Base-by-base conservation (phyloP, 2,113 vertebrate species). In the Eptesicus fuscus region DNA sequence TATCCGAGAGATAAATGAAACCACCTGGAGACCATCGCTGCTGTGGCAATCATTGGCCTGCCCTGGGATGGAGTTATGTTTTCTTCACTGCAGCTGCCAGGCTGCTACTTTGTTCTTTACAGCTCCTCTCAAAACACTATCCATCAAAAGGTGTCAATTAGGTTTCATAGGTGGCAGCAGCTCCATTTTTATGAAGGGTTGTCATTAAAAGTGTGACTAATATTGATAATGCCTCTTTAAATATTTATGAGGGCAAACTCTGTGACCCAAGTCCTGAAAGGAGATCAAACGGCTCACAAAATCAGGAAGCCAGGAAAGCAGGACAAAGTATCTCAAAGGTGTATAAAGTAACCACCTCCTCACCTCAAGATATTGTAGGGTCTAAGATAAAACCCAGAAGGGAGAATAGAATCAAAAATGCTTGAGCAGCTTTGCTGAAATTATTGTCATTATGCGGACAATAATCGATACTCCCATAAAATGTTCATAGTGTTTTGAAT, bases 1-100 rank as follows among this genome's bases (percentile, higher is more conserved):
- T 90, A 97, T 87, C 88, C 73, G 73, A 87, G 76, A 89, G 44
- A 87, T 90, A 97, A 97, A 90, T 88, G 80, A 95, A 96, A 92
- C 82, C 94, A 94, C 83, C 83, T 97, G 96, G 65, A 82, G 42
- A 67, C 51, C 9, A 49, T 88, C 37, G 22, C 63, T 25, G n/a
- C 11, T 0, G 23, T 37, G 73, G 77, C 76, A 47, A 30, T n/a
- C 49, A 16, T 14, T 5, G 42, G 32, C 49, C n/a, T 77, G 22
- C 37, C 10, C 17, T 40, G 32, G 6, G n/a, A 35, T 4, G 4
- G 61, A 73, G 56, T 79, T 65, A 40, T 9, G 42, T 49, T 78
- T 14, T 1, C 28, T 35, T 76, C 76, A n/a, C 65, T 30, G 74
- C 42, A 88, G 65, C 79, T 78, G 90, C 82, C 77, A 69, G 25